Evolutionary conservation across 2,113 vertebrate species (phyloP), one percentile per base, ranked within the genome.

Genomic region (Centrocercus urophasianus): DNA sequence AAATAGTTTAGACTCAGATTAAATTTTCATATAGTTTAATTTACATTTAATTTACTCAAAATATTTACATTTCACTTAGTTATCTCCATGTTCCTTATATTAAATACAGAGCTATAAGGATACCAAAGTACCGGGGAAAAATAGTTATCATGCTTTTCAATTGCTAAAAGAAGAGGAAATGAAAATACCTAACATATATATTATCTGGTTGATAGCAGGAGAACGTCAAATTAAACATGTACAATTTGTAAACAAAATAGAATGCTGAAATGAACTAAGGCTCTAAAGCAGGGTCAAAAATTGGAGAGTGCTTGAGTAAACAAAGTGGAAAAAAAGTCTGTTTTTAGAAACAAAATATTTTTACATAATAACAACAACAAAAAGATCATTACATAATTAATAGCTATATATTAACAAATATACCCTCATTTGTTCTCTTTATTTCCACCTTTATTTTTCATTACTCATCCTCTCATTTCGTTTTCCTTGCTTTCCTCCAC

Each of bases 261-360:
- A 61, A 77, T 86, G 5, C 16, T 67, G 20, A 38, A 38, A 38
- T 38, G 38, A 86, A 88, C n/a, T 61, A 66, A 79, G 38, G 25
- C 61, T 77, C 34, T 61, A 65, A 65, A 77, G 48, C 14, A 61
- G 7, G 22, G 19, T 3, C 12, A 21, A 52, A 47, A 75, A 79
- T 5, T 54, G 28, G 10, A 85, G 19, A 19, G 7, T 84, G 14
- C 7, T 71, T 60, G 10, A 57, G 19, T 22, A 36, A 7, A 32
- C 20, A 15, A 0, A 32, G 5, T 1, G 36, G 14, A 4, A 57
- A 67, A 17, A 0, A 1, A 18, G 4, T 27, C 27, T 54, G 8
- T 6, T 89, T 90, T 71, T 27, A 38, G 8, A 66, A 40, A 9
- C 14, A 32, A 1, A 11, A 71, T 2, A 1, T 70, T 67, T 74